These are phyloP conservation scores for Drosophila novamexicana DNA, from an alignment of 1,140 invertebrate genomes.

Conservation along the genomic window DNA sequence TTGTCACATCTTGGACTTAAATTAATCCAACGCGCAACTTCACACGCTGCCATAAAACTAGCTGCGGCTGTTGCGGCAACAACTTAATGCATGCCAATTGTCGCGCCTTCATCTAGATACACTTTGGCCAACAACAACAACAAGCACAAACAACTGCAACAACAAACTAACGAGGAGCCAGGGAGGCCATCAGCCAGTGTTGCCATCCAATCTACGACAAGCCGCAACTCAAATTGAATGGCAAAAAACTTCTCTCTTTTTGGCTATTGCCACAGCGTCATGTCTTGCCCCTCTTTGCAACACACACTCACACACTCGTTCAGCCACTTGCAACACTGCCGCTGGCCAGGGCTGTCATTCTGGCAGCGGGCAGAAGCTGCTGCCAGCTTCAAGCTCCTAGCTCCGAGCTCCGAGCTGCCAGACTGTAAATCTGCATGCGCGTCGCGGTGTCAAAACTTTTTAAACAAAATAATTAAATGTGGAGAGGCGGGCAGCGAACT, in stretches of 20 bases:
- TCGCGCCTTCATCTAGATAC: constrained; percentile 84
- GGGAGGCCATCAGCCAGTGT: constrained; percentile 35
- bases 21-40: constrained; percentile 63
- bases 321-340: constrained; percentile 46
- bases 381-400: constrained; percentile 39
- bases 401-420: constrained; percentile 48
- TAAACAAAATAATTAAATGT: constrained; percentile 84
- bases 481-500: constrained; percentile 46
- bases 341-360: constrained; percentile 72
- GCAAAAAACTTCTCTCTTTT: constrained; percentile 58
- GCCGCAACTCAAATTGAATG: constrained; percentile 78
- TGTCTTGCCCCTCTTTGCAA: constrained; percentile 25
- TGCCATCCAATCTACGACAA: constrained; percentile 51
- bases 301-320: constrained; percentile 18
- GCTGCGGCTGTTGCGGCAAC: constrained; percentile 46
- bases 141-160: constrained; percentile 23
- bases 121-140: constrained; percentile 70
- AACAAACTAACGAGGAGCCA: constrained; percentile 37
- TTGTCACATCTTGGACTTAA: constrained; percentile 46
- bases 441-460: constrained; percentile 82
- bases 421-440: constrained; percentile 80
- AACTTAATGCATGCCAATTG: constrained; percentile 83
- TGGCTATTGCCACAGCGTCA: constrained; percentile 56
- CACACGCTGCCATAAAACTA: constrained; percentile 67
- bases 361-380: constrained; percentile 37